Base-by-base conservation (phyloP, 2,113 vertebrate genomes). In the Connochaetes taurinus region DNA sequence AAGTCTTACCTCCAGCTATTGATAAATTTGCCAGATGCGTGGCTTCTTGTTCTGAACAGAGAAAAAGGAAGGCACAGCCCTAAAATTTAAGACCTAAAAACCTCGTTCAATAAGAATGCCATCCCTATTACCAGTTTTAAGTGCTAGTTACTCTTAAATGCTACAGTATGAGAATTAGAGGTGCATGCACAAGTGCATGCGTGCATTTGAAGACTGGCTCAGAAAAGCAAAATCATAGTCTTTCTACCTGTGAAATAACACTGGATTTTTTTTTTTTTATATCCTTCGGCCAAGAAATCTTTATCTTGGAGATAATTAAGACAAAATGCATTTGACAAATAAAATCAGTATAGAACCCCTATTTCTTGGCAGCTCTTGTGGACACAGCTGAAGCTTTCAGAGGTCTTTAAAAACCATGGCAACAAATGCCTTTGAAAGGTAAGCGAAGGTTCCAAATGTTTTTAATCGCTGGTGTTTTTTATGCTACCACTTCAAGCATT, bases 321-420 rank as follows among this genome's bases (percentile, higher is more conserved):
- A 96, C 87, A 96, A 98, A 97, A 98, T 94, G 21, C 74, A 52
- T 85, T 80, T 95, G 95, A 98, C 95, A 98, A 98, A 97, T 96
- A 95, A 98, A 98, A 97, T 97, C 94, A 90, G 92, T 89, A 71
- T 96, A 98, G 97, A 98, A 90, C 90, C 97, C 94, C 94, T 91
- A 80, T 97, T 98, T 98, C 97, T 98, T 98, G 97, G 97, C 97
- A 95, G 88, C 96, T 96, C 96, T 96, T 85, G 88, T 95, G 97
- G 95, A 93, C 95, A 97, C 93, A 97, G 97, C 95, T 93, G 97
- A 98, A 92, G 96, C 93, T 98, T 97, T 98, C 95, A 96, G 94
- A 97, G 94, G 96, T 96, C 97, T 98, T 98, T 98, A 81, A 98
- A 98, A 98, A 98, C 98, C 98, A 98, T 98, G 98, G 98, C 97